Percentiles rank a stretch among this genome's conserved stretches.
These are phyloP conservation scores for Arothron firmamentum DNA, from an alignment of 2,113 vertebrate species.

Conservation along the genomic window DNA sequence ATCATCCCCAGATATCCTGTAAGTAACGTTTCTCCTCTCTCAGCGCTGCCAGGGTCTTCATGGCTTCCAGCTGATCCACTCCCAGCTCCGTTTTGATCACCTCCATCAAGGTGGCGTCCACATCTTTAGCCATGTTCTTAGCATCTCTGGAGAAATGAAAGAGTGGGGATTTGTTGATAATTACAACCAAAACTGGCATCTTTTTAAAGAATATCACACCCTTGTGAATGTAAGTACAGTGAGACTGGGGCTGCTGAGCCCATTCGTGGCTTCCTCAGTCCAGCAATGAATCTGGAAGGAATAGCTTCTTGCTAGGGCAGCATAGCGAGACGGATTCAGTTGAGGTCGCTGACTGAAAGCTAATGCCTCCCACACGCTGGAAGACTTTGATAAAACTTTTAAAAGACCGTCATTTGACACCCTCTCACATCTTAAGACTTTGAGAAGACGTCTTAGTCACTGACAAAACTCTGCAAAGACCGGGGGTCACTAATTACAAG, in stretches of 20 bases:
- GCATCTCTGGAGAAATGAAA: conserved; percentile 78
- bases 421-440: too few species aligned
- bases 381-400: too few species aligned
- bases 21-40: conserved; percentile 87
- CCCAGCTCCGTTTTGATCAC: conserved; percentile 78
- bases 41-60: conserved; percentile 82
- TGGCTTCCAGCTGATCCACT: conserved; percentile 81
- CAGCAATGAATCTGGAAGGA: conserved; percentile 36
- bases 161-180: neutral
- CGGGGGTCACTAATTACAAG: too few species aligned
- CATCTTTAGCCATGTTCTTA: conserved; percentile 93
- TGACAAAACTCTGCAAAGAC: too few species aligned
- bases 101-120: conserved; percentile 81
- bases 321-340: conserved; percentile 23
- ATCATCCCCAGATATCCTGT: conserved; percentile 92
- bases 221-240: neutral
- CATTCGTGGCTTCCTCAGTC: conserved; percentile 5
- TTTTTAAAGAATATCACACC: neutral
- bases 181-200: too few species aligned
- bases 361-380: too few species aligned
- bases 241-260: conserved; percentile 11
- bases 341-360: conserved; percentile 38
- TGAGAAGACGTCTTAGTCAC: too few species aligned
- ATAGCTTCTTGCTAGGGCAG: conserved; percentile 40
- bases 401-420: too few species aligned